Evolutionary conservation across 1,140 invertebrate genomes (phyloP).

Genomic region (Amyelois transitella): DNA sequence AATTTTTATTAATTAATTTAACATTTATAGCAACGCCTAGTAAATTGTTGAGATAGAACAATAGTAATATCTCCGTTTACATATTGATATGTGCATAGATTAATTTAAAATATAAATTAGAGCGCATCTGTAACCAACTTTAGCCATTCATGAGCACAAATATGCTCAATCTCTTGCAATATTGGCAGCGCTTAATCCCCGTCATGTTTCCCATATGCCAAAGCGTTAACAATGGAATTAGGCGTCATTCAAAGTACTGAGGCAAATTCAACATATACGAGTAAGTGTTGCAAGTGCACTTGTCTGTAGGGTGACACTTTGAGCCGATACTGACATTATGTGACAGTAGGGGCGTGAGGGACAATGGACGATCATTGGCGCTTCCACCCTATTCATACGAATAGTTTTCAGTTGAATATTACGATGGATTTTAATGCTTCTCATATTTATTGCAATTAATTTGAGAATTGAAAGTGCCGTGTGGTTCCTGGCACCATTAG

Average conservation of each 20-base stretch:
- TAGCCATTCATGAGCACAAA: not conserved
- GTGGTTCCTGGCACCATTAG: no score
- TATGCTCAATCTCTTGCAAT: slow-evolving; percentile 16
- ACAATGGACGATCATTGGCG: slow-evolving; percentile 61
- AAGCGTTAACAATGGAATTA: slow-evolving; percentile 68
- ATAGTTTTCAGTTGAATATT: not conserved
- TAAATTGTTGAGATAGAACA: no score
- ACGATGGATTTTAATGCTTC: not conserved
- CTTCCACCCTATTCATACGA: slow-evolving; percentile 39
- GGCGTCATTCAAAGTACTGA: slow-evolving; percentile 68
- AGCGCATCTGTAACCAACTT: not conserved
- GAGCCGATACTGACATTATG: slow-evolving; percentile 68
- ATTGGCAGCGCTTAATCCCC: slow-evolving; percentile 51
- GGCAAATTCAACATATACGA: slow-evolving; percentile 63
- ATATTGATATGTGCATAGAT: not conserved
- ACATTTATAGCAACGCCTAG: no score
- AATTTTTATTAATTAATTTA: no score
- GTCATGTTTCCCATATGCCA: slow-evolving; percentile 63
- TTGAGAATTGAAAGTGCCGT: no score
- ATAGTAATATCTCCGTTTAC: no score
- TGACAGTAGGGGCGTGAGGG: slow-evolving; percentile 55
- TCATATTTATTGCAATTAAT: not conserved
- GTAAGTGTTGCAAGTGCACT: slow-evolving; percentile 67
- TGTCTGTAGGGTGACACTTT: slow-evolving; percentile 63
- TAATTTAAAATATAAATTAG: not conserved